Conservation (phyloP, 2,888 invertebrate species). For the Matsumyia berberina region DNA sequence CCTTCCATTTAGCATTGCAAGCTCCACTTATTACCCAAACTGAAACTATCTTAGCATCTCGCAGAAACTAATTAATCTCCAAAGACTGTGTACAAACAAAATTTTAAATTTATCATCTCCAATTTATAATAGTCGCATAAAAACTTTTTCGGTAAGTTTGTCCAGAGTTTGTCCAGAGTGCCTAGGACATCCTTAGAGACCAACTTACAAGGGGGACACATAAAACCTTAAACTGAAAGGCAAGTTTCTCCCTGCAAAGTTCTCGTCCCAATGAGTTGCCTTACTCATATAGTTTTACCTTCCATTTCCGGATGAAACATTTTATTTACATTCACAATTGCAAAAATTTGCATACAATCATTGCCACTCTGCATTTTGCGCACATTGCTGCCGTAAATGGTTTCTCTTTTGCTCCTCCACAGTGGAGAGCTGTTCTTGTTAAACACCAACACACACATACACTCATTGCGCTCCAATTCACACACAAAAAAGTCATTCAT, state of each 20-base stretch:
- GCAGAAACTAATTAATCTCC: slow-evolving; percentile 5
- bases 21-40: neutral
- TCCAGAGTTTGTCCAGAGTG: neutral
- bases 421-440: neutral
- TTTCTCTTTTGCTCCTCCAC: neutral
- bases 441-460: slow-evolving; percentile 1
- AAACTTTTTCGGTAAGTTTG: slow-evolving; percentile 1
- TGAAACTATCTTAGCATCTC: neutral
- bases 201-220: neutral
- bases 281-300: slow-evolving; percentile 15
- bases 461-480: slow-evolving; percentile 39
- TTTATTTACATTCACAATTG: slow-evolving; percentile 46
- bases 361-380: slow-evolving; percentile 37
- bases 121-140: slow-evolving; percentile 2
- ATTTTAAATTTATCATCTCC: neutral
- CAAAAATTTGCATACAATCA: slow-evolving; percentile 53
- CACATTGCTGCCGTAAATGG: slow-evolving; percentile 41
- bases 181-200: neutral
- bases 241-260: neutral
- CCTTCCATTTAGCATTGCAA: too few species aligned
- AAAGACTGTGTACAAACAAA: neutral
- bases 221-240: slow-evolving; percentile 1
- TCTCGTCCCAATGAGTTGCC: neutral
- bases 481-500: slow-evolving; percentile 11
- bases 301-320: slow-evolving; percentile 35